A percentile compares a stretch with the other conserved stretches of the same genome.
These are phyloP conservation scores for Mesoligia furuncula DNA, from an alignment of 2,888 invertebrate genomes.

Conservation along the genomic window DNA sequence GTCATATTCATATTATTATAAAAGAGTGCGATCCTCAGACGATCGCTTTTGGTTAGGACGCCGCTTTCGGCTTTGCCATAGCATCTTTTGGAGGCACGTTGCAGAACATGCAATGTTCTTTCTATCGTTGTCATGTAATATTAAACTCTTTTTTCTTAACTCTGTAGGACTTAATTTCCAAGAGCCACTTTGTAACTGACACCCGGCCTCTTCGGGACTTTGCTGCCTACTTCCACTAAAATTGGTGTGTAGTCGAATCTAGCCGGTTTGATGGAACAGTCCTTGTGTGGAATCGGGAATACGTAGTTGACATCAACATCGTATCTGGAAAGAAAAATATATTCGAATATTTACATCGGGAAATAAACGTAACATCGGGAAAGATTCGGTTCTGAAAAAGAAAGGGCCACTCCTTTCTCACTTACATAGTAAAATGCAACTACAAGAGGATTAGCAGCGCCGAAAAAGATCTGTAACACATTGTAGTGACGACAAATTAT, in stretches of 20 bases:
- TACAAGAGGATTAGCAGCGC: neutral
- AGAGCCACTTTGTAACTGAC: slow-evolving; percentile 80
- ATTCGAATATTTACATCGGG: neutral
- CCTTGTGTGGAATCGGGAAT: slow-evolving; percentile 94
- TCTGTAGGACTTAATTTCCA: slow-evolving; percentile 64
- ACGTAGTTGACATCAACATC: slow-evolving; percentile 96
- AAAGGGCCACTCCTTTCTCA: neutral
- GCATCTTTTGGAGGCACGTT: neutral
- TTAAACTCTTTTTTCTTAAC: neutral
- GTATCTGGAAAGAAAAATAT: slow-evolving; percentile 86
- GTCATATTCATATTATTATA: too few relatives aligned
- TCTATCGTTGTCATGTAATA: neutral
- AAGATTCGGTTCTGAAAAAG: neutral
- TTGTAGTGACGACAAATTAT: neutral
- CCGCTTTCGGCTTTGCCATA: neutral
- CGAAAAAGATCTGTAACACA: neutral
- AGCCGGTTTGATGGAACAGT: slow-evolving; percentile 89
- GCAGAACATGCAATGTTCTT: neutral
- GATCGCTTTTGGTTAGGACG: too few relatives aligned
- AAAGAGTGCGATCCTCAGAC: too few relatives aligned
- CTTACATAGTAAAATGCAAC: neutral
- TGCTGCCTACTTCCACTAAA: slow-evolving; percentile 81
- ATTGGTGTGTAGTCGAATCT: slow-evolving; percentile 79
- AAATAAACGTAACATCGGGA: neutral
- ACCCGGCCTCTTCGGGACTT: slow-evolving; percentile 78